These are phyloP conservation scores for Drosophila parvula DNA, from an alignment of 1,140 invertebrate species.

Conservation along the genomic window DNA sequence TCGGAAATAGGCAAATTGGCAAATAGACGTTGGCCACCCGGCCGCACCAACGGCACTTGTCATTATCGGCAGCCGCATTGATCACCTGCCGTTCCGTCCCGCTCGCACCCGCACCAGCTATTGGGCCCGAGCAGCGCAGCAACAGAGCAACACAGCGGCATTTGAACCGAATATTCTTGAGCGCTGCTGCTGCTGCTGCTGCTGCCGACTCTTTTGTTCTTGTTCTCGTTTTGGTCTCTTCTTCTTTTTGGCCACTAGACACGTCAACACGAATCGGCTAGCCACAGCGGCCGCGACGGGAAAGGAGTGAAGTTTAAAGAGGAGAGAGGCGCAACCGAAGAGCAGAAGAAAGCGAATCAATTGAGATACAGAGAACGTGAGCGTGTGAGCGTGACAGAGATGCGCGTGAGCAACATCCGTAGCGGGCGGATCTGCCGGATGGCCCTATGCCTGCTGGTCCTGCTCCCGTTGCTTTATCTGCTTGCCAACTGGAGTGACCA, in stretches of 20 bases:
- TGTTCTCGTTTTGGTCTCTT: constrained; percentile 33
- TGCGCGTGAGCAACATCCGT: constrained; percentile 83
- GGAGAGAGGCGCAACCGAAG: neutral
- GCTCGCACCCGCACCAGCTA: constrained; percentile 29
- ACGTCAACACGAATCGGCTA: constrained; percentile 63
- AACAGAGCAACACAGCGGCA: constrained; percentile 36
- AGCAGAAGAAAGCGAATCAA: neutral
- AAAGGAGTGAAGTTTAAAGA: neutral
- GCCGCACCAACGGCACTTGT: constrained; percentile 30
- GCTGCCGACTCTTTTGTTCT: constrained; percentile 27
- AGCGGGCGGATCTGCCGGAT: constrained; percentile 84
- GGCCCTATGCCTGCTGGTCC: constrained; percentile 64
- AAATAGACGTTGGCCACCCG: neutral
- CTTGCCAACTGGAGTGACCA: constrained; percentile 83
- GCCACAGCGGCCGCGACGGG: constrained; percentile 2
- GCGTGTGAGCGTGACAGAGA: constrained; percentile 15
- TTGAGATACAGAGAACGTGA: neutral
- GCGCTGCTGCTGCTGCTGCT: constrained; percentile 14
- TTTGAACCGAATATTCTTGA: constrained; percentile 53
- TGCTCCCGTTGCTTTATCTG: constrained; percentile 84
- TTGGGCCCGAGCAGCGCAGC: constrained; percentile 8
- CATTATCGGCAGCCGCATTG: constrained; percentile 65
- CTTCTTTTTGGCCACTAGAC: constrained; percentile 40
- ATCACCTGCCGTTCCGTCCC: constrained; percentile 33
- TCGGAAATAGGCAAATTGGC: neutral